phyloP scores from a whole-genome alignment of 2,113 vertebrate species.

The Clupea harengus region DNA sequence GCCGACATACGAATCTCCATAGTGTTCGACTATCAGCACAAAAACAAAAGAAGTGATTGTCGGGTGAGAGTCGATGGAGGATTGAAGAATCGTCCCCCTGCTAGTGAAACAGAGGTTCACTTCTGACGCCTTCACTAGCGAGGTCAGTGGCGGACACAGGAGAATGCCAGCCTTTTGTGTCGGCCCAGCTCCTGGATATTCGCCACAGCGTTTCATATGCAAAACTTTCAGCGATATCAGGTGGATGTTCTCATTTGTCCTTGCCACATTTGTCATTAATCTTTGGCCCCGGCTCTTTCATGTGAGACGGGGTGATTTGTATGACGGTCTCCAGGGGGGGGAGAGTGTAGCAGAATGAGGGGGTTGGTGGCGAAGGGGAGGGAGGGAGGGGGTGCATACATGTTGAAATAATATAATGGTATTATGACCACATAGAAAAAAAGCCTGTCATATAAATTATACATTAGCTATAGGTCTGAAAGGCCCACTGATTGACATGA shows the following conservation, averaged over 20 bases:
- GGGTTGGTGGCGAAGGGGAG: not conserved
- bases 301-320: conserved; percentile 67
- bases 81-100: not conserved
- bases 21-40: not conserved
- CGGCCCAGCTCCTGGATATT: conserved; percentile 60
- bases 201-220: conserved; percentile 54
- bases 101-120: not conserved
- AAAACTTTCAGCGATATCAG: conserved; percentile 55
- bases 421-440: conserved; percentile 68
- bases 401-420: conserved; percentile 61
- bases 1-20: not conserved
- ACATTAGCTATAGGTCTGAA: conserved; percentile 60
- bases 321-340: conserved; percentile 34
- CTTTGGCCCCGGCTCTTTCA: conserved; percentile 66
- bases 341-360: not conserved
- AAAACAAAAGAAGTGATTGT: not conserved
- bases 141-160: conserved; percentile 47
- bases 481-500: conserved; percentile 63
- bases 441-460: conserved; percentile 75
- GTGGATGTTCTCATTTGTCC: conserved; percentile 72
- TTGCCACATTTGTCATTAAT: conserved; percentile 79
- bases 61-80: not conserved
- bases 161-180: conserved; percentile 55
- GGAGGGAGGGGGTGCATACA: conserved; percentile 62
- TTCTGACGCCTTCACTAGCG: not conserved